Evolutionary conservation across 2,888 invertebrate genomes (phyloP).

Genomic region (Diarsia brunnea): DNA sequence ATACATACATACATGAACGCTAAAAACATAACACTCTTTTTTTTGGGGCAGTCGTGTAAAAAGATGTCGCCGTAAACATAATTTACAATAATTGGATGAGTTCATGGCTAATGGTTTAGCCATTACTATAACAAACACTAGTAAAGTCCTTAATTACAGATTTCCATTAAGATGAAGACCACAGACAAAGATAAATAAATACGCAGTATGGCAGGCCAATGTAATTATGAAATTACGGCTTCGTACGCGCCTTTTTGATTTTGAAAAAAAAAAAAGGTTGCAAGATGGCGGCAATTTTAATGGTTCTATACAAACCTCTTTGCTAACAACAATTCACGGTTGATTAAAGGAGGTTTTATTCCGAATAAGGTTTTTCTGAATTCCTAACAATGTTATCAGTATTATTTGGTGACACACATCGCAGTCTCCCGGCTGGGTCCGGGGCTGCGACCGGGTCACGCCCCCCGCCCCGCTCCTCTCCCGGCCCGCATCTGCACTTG

Average conservation of each 20-base stretch:
- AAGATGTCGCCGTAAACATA: conserved; percentile 37
- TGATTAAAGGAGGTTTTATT: background rate
- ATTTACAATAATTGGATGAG: conserved; percentile 54
- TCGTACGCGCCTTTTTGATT: background rate
- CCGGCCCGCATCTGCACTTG: conserved; percentile 79
- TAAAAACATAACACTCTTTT: too few relatives aligned
- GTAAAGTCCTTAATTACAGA: conserved; percentile 36
- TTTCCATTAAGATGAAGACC: conserved; percentile 35
- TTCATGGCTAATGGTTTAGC: conserved; percentile 19
- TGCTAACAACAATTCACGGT: background rate
- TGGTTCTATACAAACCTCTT: too few relatives aligned
- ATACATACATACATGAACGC: too few relatives aligned
- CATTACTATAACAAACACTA: conserved; percentile 48
- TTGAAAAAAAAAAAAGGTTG: conserved; percentile 14
- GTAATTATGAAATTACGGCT: conserved; percentile 3
- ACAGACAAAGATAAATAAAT: conserved; percentile 41
- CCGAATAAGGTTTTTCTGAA: conserved; percentile 8
- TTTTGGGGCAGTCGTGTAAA: too few relatives aligned
- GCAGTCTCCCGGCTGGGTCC: conserved; percentile 58
- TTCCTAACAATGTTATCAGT: conserved; percentile 35
- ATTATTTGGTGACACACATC: conserved; percentile 63
- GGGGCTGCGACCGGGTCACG: conserved; percentile 79
- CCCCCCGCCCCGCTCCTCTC: conserved; percentile 52
- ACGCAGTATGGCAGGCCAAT: conserved; percentile 28
- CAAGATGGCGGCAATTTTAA: background rate